Percentiles rank a stretch among this genome's conserved stretches.
These are phyloP conservation scores for Aplysina aerophoba DNA, from an alignment of 37 sponge, comb jelly and placozoan species.

Conservation along the genomic window DNA sequence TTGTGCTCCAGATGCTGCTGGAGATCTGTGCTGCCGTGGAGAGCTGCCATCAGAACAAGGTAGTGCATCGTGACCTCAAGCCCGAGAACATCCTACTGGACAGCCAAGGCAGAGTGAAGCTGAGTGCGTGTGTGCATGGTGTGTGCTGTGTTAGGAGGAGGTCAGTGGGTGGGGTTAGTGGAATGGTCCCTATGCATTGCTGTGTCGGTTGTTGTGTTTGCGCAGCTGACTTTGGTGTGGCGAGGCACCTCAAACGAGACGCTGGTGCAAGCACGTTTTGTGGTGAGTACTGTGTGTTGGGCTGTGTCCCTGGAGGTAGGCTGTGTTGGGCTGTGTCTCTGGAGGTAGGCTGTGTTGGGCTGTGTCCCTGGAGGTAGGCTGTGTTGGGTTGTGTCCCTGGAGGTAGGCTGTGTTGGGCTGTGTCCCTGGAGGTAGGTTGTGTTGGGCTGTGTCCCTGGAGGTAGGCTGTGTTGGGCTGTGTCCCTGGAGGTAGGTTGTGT, in stretches of 20 bases:
- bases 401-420: too few species aligned
- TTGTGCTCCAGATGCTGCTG: conserved; percentile 82
- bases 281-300: conserved; percentile 51
- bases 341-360: too few species aligned
- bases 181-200: background rate
- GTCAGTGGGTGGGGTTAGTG: conserved; percentile 19
- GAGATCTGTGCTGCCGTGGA: conserved; percentile 88
- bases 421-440: too few species aligned
- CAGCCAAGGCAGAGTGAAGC: conserved; percentile 69
- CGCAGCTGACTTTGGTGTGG: conserved; percentile 90
- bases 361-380: too few species aligned
- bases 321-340: background rate
- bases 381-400: too few species aligned
- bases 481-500: background rate
- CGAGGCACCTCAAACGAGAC: conserved; percentile 49
- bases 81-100: conserved; percentile 91
- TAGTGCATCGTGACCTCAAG: conserved; percentile 91
- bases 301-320: background rate
- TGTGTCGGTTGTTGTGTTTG: conserved; percentile 12
- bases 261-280: conserved; percentile 76
- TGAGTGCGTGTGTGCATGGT: conserved; percentile 47
- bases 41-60: conserved; percentile 79
- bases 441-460: background rate
- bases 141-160: background rate
- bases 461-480: background rate